A percentile compares a stretch with the other conserved stretches of the same genome.
phyloP scores from a whole-genome alignment of 2,888 invertebrate genomes.

The Caradrina clavipalpis region DNA sequence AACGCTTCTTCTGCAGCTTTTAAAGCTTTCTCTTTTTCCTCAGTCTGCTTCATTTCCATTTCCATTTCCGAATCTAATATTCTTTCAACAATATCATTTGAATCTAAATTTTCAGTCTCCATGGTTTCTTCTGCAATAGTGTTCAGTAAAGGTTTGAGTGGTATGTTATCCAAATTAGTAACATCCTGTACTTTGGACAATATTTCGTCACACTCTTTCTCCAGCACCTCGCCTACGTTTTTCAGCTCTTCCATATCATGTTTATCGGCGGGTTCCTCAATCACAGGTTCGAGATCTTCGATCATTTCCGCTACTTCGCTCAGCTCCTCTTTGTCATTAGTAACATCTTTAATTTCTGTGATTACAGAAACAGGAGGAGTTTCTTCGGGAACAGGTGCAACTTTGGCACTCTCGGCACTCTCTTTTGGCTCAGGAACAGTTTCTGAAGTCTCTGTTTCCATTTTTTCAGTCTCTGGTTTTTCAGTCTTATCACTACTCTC shows the following conservation, averaged over 20 bases:
- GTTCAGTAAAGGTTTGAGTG: slow-evolving; percentile 81
- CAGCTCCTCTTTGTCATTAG: slow-evolving; percentile 75
- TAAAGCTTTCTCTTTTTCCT: slow-evolving; percentile 67
- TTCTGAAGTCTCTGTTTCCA: slow-evolving; percentile 70
- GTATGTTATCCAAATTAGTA: slow-evolving; percentile 84
- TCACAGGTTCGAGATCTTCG: slow-evolving; percentile 80
- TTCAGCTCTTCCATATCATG: slow-evolving; percentile 84
- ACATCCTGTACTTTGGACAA: slow-evolving; percentile 87
- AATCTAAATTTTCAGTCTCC: slow-evolving; percentile 82
- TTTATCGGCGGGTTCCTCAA: slow-evolving; percentile 78
- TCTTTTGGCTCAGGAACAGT: slow-evolving; percentile 71
- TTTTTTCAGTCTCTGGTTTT: slow-evolving; percentile 76
- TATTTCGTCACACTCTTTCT: slow-evolving; percentile 88
- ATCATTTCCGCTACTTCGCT: slow-evolving; percentile 78
- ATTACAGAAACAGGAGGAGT: slow-evolving; percentile 70
- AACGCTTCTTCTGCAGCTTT: slow-evolving; percentile 69
- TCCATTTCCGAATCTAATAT: slow-evolving; percentile 84
- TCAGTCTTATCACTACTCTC: slow-evolving; percentile 77
- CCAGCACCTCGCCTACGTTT: slow-evolving; percentile 84
- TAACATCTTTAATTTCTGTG: slow-evolving; percentile 82
- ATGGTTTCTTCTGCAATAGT: slow-evolving; percentile 83
- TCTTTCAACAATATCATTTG: slow-evolving; percentile 84
- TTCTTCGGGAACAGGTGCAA: slow-evolving; percentile 69
- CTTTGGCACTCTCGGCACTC: slow-evolving; percentile 65
- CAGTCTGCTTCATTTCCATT: slow-evolving; percentile 78